Base-by-base conservation (phyloP, 2,113 vertebrate species). In the Ictalurus furcatus region DNA sequence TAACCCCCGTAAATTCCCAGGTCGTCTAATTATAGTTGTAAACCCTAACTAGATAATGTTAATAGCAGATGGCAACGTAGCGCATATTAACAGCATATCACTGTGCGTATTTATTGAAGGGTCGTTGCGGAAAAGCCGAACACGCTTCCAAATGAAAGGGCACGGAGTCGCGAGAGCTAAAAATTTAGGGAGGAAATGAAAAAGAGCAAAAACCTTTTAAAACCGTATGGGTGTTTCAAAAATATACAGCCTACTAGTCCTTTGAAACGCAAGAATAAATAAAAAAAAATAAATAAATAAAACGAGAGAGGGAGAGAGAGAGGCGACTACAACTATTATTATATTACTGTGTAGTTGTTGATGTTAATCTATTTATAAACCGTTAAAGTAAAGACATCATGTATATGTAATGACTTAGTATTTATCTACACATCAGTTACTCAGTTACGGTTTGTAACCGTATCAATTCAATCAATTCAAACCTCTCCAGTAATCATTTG, bases 1-100 rank as follows among this genome's bases (percentile, higher is more conserved):
- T 90, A 92, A 89, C 82, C 78, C 86, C 84, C 86, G 90, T 90
- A 91, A 86, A 90, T 86, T 90, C 78, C 86, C 88, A 90, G 90
- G 87, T 91, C 86, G 89, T 92, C 85, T 91, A 91, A 92, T 92
- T 92, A 91, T 85, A 90, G 91, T 65, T 90, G 89, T 91, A 90
- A 92, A 91, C 73, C 85, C 87, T 87, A 89, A 92, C 74, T 89
- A 90, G 92, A 92, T 91, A 88, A 91, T 93, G 89, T 88, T 88
- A 90, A 89, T 86, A 87, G 85, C 92, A 92, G 90, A 92, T 89
- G 90, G 79, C 85, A 89, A 65, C 78, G 78, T 82, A 88, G 58
- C 44, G 74, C 61, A 83, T 81, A 90, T 86, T 89, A 85, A 74
- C 61, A 89, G 88, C 85, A 87, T 84, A 88, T 89, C 80, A 76